phyloP scores from a whole-genome alignment of 2,797 vertebrate species.

The Paguma larvata region DNA sequence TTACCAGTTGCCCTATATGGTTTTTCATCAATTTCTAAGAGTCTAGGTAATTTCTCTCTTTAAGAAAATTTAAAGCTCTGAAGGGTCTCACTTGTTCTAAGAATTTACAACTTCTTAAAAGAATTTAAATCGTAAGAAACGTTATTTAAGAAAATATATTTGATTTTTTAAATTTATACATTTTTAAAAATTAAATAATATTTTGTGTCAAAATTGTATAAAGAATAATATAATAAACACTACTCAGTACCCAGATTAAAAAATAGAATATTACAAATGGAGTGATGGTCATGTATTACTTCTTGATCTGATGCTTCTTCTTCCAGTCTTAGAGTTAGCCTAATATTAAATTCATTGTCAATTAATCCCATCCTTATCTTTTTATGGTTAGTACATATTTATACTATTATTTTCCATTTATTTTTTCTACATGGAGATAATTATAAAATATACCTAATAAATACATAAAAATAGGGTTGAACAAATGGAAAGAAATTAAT shows the following conservation, averaged over 20 bases:
- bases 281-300: neutral
- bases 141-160: conserved; percentile 14
- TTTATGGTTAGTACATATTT: neutral
- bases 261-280: neutral
- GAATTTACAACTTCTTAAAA: conserved; percentile 41
- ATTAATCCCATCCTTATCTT: neutral
- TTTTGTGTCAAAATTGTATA: neutral
- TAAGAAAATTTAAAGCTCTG: neutral
- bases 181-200: neutral
- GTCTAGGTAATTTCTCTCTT: neutral
- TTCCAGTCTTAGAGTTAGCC: neutral
- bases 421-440: neutral
- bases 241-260: neutral
- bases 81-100: neutral
- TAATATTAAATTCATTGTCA: neutral
- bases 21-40: neutral
- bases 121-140: conserved; percentile 58
- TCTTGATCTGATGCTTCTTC: neutral
- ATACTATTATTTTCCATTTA: neutral
- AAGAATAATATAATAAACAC: neutral
- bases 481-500: neutral
- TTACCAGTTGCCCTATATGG: neutral
- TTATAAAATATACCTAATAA: neutral
- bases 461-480: neutral
- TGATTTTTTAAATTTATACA: neutral